Percentiles rank a stretch among this genome's conserved stretches.
phyloP scores from a whole-genome alignment of 2,888 invertebrate genomes.

The Drosophila borborema region DNA sequence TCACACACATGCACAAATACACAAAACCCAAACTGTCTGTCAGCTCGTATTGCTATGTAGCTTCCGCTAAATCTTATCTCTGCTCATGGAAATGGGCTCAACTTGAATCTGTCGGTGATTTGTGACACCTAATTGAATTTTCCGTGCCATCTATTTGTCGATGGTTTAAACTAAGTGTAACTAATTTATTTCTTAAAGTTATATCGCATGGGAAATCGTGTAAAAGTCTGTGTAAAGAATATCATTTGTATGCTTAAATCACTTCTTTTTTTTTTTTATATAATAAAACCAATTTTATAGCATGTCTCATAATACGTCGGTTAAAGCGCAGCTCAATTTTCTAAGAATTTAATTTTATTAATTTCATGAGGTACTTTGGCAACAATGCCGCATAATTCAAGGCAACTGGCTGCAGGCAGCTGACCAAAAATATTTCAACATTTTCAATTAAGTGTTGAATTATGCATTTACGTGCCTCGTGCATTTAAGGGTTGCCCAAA shows the following conservation, averaged over 20 bases:
- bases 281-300: not conserved
- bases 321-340: slow-evolving; percentile 8
- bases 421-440: slow-evolving; percentile 10
- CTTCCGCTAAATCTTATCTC: slow-evolving; percentile 41
- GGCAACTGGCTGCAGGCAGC: not conserved
- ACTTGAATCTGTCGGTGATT: slow-evolving; percentile 36
- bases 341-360: slow-evolving; percentile 15
- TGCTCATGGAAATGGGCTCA: slow-evolving; percentile 12
- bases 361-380: slow-evolving; percentile 19
- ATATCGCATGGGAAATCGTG: slow-evolving; percentile 44
- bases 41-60: slow-evolving; percentile 16
- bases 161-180: slow-evolving; percentile 31
- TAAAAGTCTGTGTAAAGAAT: not conserved
- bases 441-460: slow-evolving; percentile 34
- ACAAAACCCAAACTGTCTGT: slow-evolving; percentile 21
- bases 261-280: not conserved
- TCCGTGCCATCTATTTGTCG: slow-evolving; percentile 10
- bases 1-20: slow-evolving; percentile 14
- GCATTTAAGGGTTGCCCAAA: slow-evolving; percentile 41
- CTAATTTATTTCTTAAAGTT: slow-evolving; percentile 50
- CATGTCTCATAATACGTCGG: not conserved
- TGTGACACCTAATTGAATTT: slow-evolving; percentile 58
- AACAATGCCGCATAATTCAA: slow-evolving; percentile 7
- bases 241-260: not conserved
- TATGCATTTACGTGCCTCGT: not conserved